Base-by-base conservation (phyloP, 2,113 vertebrate species). In the Cromileptes altivelis region DNA sequence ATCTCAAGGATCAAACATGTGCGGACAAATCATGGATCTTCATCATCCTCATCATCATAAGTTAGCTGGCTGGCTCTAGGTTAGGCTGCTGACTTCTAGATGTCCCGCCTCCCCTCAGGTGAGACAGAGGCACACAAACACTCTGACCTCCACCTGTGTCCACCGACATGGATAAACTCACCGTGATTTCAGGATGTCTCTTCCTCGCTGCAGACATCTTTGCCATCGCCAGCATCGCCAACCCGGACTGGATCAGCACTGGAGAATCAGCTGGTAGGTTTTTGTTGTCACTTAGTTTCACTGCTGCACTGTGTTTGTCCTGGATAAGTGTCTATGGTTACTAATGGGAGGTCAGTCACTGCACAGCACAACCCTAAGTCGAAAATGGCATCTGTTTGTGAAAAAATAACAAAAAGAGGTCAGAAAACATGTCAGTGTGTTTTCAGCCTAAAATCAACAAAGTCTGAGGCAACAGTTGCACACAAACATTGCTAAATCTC, bases 211-310 rank as follows among this genome's bases (percentile, higher is more conserved):
- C 97, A 42, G 97, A 99, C 94, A 97, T 99, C 93, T 99, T 99
- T 92, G 97, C 97, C 91, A 98, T 99, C 94, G 97, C 97, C 94
- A 99, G 97, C 94, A 95, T 99, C 92, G 97, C 95, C 88, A 98
- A 97, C 93, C 97, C 97, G 73, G 97, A 99, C 95, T 99, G 97
- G 97, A 98, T 99, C 96, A 98, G 97, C 96, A 97, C 97, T 23
- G 97, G 97, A 81, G 96, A 97, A 78, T 96, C 97, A 55, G 96
- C 96, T 76, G 96, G 97, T 98, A 95, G 94, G 95, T 84, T 45
- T 40, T 45, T 45, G 61, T 50, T 12, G 62, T 19, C 30, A 30
- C 47, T 40, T 37, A 30, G 18, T 33, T 4, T 10, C 23, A 21
- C 60, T 62, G 4, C 57, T 60, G 58, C 62, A 45, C 8, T 14